These are phyloP conservation scores for Grallaria varia DNA, from an alignment of 2,113 vertebrate species.

Conservation along the genomic window DNA sequence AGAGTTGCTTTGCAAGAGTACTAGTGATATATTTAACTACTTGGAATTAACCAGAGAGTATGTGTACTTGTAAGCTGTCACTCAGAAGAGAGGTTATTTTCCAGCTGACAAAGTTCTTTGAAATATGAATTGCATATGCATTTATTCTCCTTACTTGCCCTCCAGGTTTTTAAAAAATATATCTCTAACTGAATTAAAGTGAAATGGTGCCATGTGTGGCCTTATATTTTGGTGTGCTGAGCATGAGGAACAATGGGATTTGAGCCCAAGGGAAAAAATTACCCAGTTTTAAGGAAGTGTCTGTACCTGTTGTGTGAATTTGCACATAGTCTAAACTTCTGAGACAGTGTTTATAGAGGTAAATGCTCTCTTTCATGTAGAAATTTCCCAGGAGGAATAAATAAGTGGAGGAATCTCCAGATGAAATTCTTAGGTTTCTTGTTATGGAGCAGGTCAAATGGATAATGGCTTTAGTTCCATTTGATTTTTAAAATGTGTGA, in stretches of 20 bases:
- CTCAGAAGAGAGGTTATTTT: neutral
- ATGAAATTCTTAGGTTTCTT: neutral
- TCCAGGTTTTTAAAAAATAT: neutral
- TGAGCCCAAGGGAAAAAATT: neutral
- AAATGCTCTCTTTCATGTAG: neutral
- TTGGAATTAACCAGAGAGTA: neutral
- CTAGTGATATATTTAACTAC: neutral
- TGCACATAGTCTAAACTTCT: neutral
- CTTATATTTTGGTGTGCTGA: neutral
- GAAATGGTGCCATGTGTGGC: neutral
- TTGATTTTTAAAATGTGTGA: slow-evolving; percentile 21
- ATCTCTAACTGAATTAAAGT: neutral
- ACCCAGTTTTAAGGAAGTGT: neutral
- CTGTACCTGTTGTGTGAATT: neutral
- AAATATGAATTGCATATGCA: neutral
- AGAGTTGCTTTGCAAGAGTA: neutral
- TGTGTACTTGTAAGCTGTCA: neutral
- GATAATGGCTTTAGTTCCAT: neutral
- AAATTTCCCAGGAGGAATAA: neutral
- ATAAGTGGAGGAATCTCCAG: neutral
- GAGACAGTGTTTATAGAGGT: neutral
- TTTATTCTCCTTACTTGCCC: neutral
- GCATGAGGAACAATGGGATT: neutral
- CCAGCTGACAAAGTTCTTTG: neutral
- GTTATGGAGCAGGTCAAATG: neutral